Conservation (phyloP, 2,888 invertebrate genomes). For the Teinopalpus imperialis region DNA sequence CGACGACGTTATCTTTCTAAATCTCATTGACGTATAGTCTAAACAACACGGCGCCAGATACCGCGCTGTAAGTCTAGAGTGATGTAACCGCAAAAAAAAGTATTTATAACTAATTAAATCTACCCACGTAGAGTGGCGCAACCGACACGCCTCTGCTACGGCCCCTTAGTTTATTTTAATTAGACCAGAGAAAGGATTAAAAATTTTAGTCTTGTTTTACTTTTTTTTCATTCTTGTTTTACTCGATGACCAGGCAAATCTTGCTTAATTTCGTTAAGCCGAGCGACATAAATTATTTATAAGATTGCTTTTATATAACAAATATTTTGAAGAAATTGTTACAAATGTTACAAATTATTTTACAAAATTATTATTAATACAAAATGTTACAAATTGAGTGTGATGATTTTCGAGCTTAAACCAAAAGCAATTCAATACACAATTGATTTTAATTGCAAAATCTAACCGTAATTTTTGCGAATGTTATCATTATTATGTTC, state of each 20-base stretch:
- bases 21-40: conserved; percentile 12
- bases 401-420: too few species aligned
- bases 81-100: conserved; percentile 69
- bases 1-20: conserved; percentile 6
- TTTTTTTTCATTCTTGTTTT: conserved; percentile 4
- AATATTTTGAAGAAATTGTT: too few species aligned
- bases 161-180: conserved; percentile 58
- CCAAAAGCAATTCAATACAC: too few species aligned
- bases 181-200: conserved; percentile 53
- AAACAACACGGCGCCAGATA: conserved; percentile 33
- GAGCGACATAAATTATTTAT: too few species aligned
- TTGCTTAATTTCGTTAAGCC: too few species aligned
- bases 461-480: too few species aligned
- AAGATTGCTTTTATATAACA: too few species aligned
- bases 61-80: conserved; percentile 39
- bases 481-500: too few species aligned
- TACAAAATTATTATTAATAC: too few species aligned
- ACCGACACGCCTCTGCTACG: conserved; percentile 62
- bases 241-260: conserved; percentile 11
- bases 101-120: conserved; percentile 76
- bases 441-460: too few species aligned
- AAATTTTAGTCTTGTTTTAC: conserved; percentile 16
- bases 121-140: conserved; percentile 71
- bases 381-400: too few species aligned
- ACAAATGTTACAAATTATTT: too few species aligned